Evolutionary conservation across 2,113 vertebrate genomes (phyloP), one percentile per base, ranked within the genome.

Genomic region (Epinephelus cyanopodus): DNA sequence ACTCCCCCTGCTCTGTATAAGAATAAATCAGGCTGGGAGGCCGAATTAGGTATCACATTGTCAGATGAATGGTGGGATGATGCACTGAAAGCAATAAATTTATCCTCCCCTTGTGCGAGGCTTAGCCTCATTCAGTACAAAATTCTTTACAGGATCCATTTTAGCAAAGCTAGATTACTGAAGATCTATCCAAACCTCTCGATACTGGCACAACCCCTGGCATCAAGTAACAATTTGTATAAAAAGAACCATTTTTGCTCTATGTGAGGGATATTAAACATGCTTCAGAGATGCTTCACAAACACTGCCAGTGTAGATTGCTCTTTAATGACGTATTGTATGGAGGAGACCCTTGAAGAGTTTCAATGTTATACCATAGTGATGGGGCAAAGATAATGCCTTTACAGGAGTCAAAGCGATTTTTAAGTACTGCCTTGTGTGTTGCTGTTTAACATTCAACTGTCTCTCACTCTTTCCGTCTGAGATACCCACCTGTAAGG

Each of bases 401-500:
- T 17, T 47, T 57, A 10, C 53, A 56, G 37, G 17, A 14, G 23
- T 58, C 15, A 2, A 60, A 3, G 29, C 1, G 0, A 27, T 25
- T 66, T 52, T 11, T 1, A 60, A 15, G 45, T 27, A 57, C 45
- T 52, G 23, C 17, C 7, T 62, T 63, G 58, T 52, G 21, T 74
- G n/a, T 14, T 27, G 45, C 1, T 10, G 6, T 56, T 39, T 29
- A 68, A 10, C 12, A 0, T 64, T 33, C 6, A 74, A 37, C 15
- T 29, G 6, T 42, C 7, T 42, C 47, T 23, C 6, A 48, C 7
- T 11, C 33, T 54, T 60, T 23, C 68, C 7, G 6, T 8, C 14
- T 3, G 3, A 50, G 71, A 21, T 37, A 81, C 87, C 14, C 80
- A 98, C 97, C 97, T 91, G 96, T 97, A 63, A 97, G 93, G 39